A percentile compares a stretch with the other conserved stretches of the same genome.
Evolutionary conservation across 92 coral and sea anemone species (phyloP).

Genomic region (Paragorgia papillata): DNA sequence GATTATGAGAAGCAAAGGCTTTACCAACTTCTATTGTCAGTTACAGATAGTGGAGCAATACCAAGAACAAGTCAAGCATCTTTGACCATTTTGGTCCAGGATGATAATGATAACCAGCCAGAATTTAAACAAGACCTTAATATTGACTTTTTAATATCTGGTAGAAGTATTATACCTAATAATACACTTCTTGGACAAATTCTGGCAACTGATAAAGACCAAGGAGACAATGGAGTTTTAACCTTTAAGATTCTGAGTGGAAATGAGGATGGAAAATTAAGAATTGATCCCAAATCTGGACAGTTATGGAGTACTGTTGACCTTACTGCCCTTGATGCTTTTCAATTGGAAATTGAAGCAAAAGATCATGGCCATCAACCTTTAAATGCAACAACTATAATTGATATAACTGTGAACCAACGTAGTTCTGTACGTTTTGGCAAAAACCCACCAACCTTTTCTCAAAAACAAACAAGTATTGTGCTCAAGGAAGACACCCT

Average conservation of each 20-base stretch:
- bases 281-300: slow-evolving; percentile 74
- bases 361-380: slow-evolving; percentile 72
- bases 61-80: slow-evolving; percentile 61
- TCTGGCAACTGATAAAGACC: slow-evolving; percentile 73
- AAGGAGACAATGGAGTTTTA: slow-evolving; percentile 77
- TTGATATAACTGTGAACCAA: slow-evolving; percentile 52
- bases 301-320: slow-evolving; percentile 60
- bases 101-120: slow-evolving; percentile 87
- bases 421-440: slow-evolving; percentile 44
- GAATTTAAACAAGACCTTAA: slow-evolving; percentile 52
- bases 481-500: slow-evolving; percentile 61
- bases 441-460: slow-evolving; percentile 54
- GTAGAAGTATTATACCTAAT: slow-evolving; percentile 11
- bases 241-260: slow-evolving; percentile 61
- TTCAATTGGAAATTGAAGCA: slow-evolving; percentile 68
- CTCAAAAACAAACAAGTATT: slow-evolving; percentile 16
- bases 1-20: slow-evolving; percentile 64
- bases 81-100: slow-evolving; percentile 72
- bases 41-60: slow-evolving; percentile 66
- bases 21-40: slow-evolving; percentile 65
- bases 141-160: slow-evolving; percentile 46
- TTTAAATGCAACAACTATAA: slow-evolving; percentile 56
- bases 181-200: slow-evolving; percentile 52
- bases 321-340: slow-evolving; percentile 51
- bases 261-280: slow-evolving; percentile 52